These are phyloP conservation scores for Aspidiotus destructor DNA, from an alignment of 2,888 invertebrate species.

Conservation along the genomic window DNA sequence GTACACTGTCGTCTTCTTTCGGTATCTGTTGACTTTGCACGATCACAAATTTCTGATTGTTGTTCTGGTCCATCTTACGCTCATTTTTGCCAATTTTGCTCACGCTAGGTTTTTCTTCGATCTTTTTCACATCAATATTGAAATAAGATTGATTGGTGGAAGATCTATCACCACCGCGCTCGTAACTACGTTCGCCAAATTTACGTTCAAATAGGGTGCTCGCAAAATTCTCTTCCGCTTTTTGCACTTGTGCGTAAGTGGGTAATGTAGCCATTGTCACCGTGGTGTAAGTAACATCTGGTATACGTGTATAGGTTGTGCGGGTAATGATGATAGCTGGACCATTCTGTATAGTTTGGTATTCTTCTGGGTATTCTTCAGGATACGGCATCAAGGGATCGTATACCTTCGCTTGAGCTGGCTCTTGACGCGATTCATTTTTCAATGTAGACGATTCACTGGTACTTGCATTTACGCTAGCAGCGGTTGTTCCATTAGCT, in stretches of 20 bases:
- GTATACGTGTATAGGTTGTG: slow-evolving; percentile 35
- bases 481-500: not conserved
- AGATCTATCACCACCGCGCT: not conserved
- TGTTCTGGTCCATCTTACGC: not conserved
- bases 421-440: not conserved
- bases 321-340: slow-evolving; percentile 34
- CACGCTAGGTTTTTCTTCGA: not conserved
- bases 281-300: slow-evolving; percentile 35
- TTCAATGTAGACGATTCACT: not conserved
- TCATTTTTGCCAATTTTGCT: not conserved
- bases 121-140: slow-evolving; percentile 8
- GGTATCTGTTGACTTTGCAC: no score
- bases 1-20: not conserved
- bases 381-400: slow-evolving; percentile 34
- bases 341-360: slow-evolving; percentile 35
- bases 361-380: slow-evolving; percentile 36
- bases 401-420: slow-evolving; percentile 16
- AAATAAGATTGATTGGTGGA: not conserved
- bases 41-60: not conserved
- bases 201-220: slow-evolving; percentile 17
- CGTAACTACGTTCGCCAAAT: slow-evolving; percentile 9
- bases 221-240: slow-evolving; percentile 33
- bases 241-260: slow-evolving; percentile 33
- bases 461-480: not conserved
- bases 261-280: slow-evolving; percentile 35